phyloP scores from a whole-genome alignment of 53 echinoderm and acorn worm genomes.

The Mesocentrotus franciscanus region DNA sequence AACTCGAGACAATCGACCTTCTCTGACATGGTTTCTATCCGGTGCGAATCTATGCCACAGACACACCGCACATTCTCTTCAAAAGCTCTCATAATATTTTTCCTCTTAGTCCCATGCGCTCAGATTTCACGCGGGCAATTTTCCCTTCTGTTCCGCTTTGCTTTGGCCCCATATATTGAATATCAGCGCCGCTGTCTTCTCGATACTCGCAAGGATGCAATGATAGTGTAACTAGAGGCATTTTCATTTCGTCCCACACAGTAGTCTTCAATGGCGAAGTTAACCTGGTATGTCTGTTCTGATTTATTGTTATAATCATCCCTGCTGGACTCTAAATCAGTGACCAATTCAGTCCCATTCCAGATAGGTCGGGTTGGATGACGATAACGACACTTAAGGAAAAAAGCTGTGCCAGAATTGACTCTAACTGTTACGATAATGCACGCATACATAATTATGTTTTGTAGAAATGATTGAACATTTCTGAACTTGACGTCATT shows the following conservation, averaged over 20 bases:
- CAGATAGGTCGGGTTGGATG: not conserved
- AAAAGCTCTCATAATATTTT: constrained; percentile 64
- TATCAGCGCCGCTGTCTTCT: constrained; percentile 45
- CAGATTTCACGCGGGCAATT: constrained; percentile 63
- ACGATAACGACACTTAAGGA: not conserved
- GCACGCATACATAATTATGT: too few relatives aligned
- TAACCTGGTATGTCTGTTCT: not conserved
- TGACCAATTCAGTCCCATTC: not conserved
- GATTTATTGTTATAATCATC: not conserved
- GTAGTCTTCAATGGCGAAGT: constrained; percentile 35
- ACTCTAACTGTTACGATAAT: too few relatives aligned
- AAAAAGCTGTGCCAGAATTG: not conserved
- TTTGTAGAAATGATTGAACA: too few relatives aligned
- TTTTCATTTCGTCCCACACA: not conserved
- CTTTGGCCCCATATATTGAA: constrained; percentile 58
- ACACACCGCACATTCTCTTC: constrained; percentile 50
- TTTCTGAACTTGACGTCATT: too few relatives aligned
- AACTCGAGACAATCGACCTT: constrained; percentile 22
- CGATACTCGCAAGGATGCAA: constrained; percentile 44
- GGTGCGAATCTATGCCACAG: constrained; percentile 36
- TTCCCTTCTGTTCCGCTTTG: constrained; percentile 60
- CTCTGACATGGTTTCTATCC: constrained; percentile 50
- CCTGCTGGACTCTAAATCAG: not conserved
- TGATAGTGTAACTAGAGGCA: constrained; percentile 33
- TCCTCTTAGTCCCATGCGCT: constrained; percentile 68